phyloP scores from a whole-genome alignment of 2,113 vertebrate genomes.

The Sardina pilchardus region DNA sequence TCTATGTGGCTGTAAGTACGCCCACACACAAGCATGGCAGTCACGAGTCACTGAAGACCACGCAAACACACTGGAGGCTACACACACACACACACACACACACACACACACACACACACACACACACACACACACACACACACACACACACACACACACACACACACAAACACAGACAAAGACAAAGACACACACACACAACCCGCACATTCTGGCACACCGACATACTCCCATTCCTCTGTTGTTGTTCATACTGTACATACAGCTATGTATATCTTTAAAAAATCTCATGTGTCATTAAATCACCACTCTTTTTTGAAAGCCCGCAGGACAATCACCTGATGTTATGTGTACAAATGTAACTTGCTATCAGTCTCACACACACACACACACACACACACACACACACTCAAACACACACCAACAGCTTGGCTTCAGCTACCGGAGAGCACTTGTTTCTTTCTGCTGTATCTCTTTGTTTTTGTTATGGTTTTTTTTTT shows the following conservation, averaged over 20 bases:
- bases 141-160: background rate
- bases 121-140: background rate
- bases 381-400: background rate
- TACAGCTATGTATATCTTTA: background rate
- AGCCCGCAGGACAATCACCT: background rate
- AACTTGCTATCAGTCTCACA: background rate
- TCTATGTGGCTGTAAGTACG: background rate
- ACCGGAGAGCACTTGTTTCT: background rate
- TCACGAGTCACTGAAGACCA: conserved; percentile 1
- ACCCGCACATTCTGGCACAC: too few species aligned
- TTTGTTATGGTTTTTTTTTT: too few species aligned
- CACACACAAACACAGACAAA: too few species aligned
- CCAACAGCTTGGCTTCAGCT: background rate
- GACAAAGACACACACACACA: too few species aligned
- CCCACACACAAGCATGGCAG: background rate
- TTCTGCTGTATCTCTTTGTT: background rate
- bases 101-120: background rate
- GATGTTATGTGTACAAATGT: background rate
- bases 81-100: background rate
- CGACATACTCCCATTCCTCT: too few species aligned
- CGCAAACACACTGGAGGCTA: background rate
- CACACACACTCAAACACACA: background rate
- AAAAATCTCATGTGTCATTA: background rate
- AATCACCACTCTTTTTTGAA: background rate
- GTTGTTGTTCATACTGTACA: background rate